Percentiles rank a stretch among this genome's conserved stretches.
These are phyloP conservation scores for Macaca nemestrina DNA, from an alignment of 2,113 vertebrate species.

Conservation along the genomic window DNA sequence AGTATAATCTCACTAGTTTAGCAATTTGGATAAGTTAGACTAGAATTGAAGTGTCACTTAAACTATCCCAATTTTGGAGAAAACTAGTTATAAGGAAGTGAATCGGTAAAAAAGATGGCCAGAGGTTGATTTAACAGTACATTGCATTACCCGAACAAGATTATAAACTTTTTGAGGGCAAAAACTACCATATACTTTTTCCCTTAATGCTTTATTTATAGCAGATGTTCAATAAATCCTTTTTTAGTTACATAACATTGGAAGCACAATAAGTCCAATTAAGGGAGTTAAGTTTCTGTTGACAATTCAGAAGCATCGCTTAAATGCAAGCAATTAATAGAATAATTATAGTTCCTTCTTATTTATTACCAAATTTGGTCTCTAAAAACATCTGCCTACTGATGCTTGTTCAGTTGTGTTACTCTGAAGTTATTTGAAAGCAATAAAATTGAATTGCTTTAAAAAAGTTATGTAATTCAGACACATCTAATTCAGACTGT, in stretches of 20 bases:
- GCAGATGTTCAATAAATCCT: neutral
- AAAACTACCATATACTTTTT: neutral
- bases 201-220: neutral
- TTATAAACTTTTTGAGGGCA: neutral
- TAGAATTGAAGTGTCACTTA: neutral
- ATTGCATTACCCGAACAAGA: neutral
- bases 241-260: neutral
- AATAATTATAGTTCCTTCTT: slow-evolving; percentile 32
- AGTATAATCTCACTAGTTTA: neutral
- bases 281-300: slow-evolving; percentile 38
- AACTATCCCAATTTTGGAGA: neutral
- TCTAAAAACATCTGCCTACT: slow-evolving; percentile 1
- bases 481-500: neutral
- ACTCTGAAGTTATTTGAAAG: slow-evolving; percentile 49
- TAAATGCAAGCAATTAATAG: slow-evolving; percentile 32
- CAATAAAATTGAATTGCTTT: slow-evolving; percentile 42
- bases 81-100: neutral
- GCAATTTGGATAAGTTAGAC: neutral
- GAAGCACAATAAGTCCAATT: neutral
- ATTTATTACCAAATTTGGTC: neutral
- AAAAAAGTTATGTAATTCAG: slow-evolving; percentile 38
- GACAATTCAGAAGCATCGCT: slow-evolving; percentile 9
- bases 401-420: neutral
- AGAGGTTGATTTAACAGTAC: neutral
- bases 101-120: neutral